Base-by-base conservation (phyloP, 1,140 invertebrate species). In the Drosophila baimaii region DNA sequence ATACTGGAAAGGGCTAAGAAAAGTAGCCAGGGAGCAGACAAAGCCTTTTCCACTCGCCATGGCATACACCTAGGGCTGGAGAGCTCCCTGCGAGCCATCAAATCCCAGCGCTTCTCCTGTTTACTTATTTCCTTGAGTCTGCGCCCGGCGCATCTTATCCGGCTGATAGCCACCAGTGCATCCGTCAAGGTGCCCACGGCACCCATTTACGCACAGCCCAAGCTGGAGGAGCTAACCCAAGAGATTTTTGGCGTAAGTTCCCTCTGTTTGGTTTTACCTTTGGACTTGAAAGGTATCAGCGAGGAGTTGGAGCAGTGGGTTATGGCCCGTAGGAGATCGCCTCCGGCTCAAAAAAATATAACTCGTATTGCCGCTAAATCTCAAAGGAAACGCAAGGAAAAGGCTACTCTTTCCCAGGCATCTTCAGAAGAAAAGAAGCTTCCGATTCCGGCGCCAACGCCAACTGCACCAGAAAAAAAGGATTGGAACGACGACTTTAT, bases 171-270 rank as follows among this genome's bases (percentile, higher is more conserved):
- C 15, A 75, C 77, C 21, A 90, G 83, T 54, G 88, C 78, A 23
- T 78, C 65, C 8, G 54, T 55, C 5, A 83, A 90, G 25, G n/a
- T 64, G 21, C 71, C 80, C 29, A 84, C 66, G 0, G 82, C 81
- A 2, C 77, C 77, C 3, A 56, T 90, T 19, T 90, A 79, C 52
- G 88, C 88, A 0, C 88, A 90, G 25, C 77, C 82, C 13, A 81
- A 81, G 19, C 47, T 90, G 29, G 88, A 90, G 46, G 78, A 90
- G 2, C 29, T 90, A 12, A 90, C 88, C 1, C 15, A 73, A 5
- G 49, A 76, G 8, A 31, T 90, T 9, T 88, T 90, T 33, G 88
- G 88, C 15, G 52, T 90, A 3, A 46, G 51, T 9, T 63, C 88
- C 1, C 21, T 90, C 2, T 54, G 57, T 0, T 25, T 90, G 27